phyloP scores from a whole-genome alignment of 1,140 invertebrate genomes.

The Drosophila chauvacae region DNA sequence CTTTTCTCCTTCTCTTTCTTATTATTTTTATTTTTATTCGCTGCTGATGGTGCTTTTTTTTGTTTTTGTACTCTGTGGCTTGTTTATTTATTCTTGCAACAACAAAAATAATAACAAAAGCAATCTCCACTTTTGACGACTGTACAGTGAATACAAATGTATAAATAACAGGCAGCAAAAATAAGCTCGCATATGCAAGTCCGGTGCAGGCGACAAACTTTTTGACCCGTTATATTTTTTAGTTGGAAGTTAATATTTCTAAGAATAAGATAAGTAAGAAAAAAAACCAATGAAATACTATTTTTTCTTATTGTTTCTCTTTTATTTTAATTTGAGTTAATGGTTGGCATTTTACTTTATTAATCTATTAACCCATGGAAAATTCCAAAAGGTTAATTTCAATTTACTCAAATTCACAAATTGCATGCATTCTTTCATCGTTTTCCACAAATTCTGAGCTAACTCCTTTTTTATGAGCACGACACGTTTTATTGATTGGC shows the following conservation, averaged over 20 bases:
- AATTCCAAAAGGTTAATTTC: not conserved
- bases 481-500: constrained; percentile 19
- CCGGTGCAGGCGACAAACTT: constrained; percentile 19
- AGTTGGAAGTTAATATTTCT: not conserved
- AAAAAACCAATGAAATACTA: not conserved
- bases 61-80: constrained; percentile 40
- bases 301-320: not conserved
- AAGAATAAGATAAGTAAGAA: no score
- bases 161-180: constrained; percentile 20
- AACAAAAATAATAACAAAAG: constrained; percentile 27
- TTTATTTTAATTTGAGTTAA: not conserved
- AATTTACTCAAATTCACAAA: not conserved
- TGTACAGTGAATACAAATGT: constrained; percentile 47
- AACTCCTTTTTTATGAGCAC: constrained; percentile 2
- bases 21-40: constrained; percentile 54
- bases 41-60: constrained; percentile 40
- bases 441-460: not conserved
- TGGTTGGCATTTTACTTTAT: not conserved
- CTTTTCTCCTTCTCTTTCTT: constrained; percentile 27
- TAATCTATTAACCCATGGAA: not conserved
- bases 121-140: constrained; percentile 23
- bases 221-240: not conserved
- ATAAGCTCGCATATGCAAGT: constrained; percentile 17
- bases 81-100: constrained; percentile 78
- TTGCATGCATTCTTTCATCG: not conserved